phyloP scores from a whole-genome alignment of 2,888 invertebrate genomes.

The Eudemis profundana region DNA sequence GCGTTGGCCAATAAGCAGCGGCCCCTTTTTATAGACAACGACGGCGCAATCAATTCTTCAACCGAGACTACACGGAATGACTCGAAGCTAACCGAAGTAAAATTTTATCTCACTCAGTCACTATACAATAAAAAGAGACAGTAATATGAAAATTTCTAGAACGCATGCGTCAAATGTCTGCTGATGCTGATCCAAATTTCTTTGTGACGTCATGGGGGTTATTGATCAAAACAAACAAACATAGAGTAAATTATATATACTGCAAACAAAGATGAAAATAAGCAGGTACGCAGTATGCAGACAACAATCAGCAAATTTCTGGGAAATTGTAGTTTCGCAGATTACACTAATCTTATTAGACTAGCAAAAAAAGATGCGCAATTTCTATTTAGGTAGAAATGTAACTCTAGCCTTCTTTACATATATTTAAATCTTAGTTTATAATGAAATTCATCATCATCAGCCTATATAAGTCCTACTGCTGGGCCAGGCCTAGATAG shows the following conservation, averaged over 20 bases:
- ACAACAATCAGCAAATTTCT: conserved; percentile 49
- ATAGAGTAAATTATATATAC: too few species aligned
- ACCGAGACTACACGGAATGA: conserved; percentile 50
- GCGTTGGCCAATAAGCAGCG: conserved; percentile 50
- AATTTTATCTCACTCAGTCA: conserved; percentile 51
- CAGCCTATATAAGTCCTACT: too few species aligned
- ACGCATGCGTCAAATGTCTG: conserved; percentile 53
- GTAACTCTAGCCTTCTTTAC: too few species aligned
- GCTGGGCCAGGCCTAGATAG: too few species aligned
- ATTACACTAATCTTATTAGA: conserved; percentile 34
- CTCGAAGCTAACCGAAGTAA: conserved; percentile 54
- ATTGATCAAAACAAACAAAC: conserved; percentile 44
- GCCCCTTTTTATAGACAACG: conserved; percentile 57
- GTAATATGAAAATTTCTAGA: conserved; percentile 57
- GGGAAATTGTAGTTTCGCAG: conserved; percentile 50
- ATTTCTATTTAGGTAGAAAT: not conserved
- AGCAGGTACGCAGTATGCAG: conserved; percentile 35
- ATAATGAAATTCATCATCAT: too few species aligned
- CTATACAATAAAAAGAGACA: conserved; percentile 47
- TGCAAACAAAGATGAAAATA: conserved; percentile 48
- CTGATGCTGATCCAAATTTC: conserved; percentile 47
- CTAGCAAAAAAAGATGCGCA: not conserved
- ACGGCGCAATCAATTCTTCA: conserved; percentile 48
- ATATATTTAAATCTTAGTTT: too few species aligned
- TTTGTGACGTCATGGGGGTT: conserved; percentile 58